Evolutionary conservation across 2,113 vertebrate genomes (phyloP), one percentile per base, ranked within the genome.

Genomic region (Nesospiza acunhae): DNA sequence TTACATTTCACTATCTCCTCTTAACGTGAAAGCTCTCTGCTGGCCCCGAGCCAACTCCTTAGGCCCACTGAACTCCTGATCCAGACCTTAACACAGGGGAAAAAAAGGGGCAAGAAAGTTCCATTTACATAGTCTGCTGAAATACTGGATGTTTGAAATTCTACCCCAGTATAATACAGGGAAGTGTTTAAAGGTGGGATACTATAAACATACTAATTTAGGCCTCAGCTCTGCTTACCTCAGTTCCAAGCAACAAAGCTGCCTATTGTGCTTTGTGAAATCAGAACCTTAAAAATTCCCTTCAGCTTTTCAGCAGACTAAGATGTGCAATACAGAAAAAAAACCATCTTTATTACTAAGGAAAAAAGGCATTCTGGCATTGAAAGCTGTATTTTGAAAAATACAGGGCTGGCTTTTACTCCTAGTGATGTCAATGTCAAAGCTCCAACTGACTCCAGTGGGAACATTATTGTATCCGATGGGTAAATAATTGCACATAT

Each of bases 401-500:
- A 89, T 33, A 92, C 31, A 68, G 44, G 44, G 47, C 72, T 90
- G 70, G 47, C 33, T 88, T 94, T 80, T 88, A 78, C 56, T 94
- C 18, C 18, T 41, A 75, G 75, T 86, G 47, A 94, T 88, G 93
- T 89, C 93, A 93, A 4, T 88, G 94, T 90, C 94, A 96, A 96
- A 95, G 72, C 79, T 94, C 73, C 92, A 92, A 78, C 39, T 96
- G 85, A 97, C 88, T 95, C 90, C 85, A 53, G 69, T 68, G 49
- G 44, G 93, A 97, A 90, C 41, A 79, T 31, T 82, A 90, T 70
- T 93, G 75, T 84, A 96, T 60, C 93, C 94, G 94, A 85, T 63
- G 55, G 87, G 58, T 56, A 93, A 87, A 96, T 96, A 97, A 96
- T 96, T 97, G 93, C 95, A 92, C 91, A 84, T 92, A 97, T 97